These are phyloP conservation scores for Poeciliopsis gracilis DNA, from an alignment of 2,797 vertebrate species.

Conservation along the genomic window DNA sequence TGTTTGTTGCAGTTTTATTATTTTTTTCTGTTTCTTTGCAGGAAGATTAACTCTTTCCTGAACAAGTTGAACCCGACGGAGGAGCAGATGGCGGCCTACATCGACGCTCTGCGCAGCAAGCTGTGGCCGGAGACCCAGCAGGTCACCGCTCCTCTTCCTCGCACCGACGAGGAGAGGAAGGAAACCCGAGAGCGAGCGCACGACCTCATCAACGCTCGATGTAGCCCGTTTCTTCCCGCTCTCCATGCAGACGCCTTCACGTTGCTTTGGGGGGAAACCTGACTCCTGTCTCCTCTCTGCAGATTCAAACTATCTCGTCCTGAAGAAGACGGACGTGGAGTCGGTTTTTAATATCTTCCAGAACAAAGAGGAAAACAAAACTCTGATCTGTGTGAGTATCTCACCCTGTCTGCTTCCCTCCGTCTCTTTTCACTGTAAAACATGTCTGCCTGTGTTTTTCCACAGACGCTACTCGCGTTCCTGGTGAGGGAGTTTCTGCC, in stretches of 20 bases:
- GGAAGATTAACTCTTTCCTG: constrained; percentile 79
- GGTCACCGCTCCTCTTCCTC: constrained; percentile 19
- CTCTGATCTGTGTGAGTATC: constrained; percentile 80
- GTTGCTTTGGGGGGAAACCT: not conserved
- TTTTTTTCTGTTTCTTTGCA: constrained; percentile 24
- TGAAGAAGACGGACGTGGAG: constrained; percentile 79
- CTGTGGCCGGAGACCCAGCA: constrained; percentile 69
- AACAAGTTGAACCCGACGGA: constrained; percentile 77
- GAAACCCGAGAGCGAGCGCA: constrained; percentile 74
- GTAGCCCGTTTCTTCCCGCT: constrained; percentile 48
- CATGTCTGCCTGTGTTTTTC: not conserved
- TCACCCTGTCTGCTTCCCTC: not conserved
- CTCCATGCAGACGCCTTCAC: not conserved
- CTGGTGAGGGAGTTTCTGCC: constrained; percentile 74
- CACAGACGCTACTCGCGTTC: constrained; percentile 76
- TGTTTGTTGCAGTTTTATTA: too few species aligned
- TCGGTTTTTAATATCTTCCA: constrained; percentile 80
- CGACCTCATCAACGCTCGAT: constrained; percentile 74
- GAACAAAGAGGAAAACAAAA: constrained; percentile 80
- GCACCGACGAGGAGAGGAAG: constrained; percentile 68
- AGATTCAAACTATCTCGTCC: constrained; percentile 72
- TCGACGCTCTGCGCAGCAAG: constrained; percentile 71
- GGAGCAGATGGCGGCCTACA: constrained; percentile 69
- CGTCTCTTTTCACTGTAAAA: not conserved
- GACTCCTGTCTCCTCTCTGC: constrained; percentile 26